Base-by-base conservation (phyloP, 1,140 invertebrate genomes). In the Homarus americanus region DNA sequence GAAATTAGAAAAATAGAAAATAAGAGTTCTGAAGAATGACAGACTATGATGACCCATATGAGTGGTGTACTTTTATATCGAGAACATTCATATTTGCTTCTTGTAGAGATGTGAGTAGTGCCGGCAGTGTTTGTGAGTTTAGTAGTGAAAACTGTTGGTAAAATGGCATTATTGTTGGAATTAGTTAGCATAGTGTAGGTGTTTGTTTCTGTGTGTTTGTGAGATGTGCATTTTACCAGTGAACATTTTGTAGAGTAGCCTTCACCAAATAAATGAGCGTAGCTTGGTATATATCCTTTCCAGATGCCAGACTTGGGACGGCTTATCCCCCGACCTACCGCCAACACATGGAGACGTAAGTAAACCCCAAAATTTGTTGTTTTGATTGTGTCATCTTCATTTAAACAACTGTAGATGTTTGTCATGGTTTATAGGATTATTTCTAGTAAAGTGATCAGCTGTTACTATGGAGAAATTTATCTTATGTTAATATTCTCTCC, bases 321-420 rank as follows among this genome's bases (percentile, higher is more conserved):
- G 91, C 91, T 1, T 93, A 92, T 32, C 93, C 93, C 28, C 93
- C 93, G 9, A 93, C 91, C 17, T 93, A 92, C 75, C 87, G 91
- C 4, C 87, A 92, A 44, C 93, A 93, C 78, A 91, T 92, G 84
- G 91, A 93, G 41, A 91, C 92, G 93, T 93, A 75, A 93, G 93
- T 93, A 63, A 5, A 63, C 20, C 12, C 58, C 58, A 63, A 15
- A 69, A 9, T 32, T 32, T 9, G 9, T 28, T 69, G 28, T 28
- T 7, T 69, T 69, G 32, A 28, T 32, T 32, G 5, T 49, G 44
- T 15, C 44, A 7, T 28, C n/a, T 28, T 32, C 10, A 32, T 32
- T 24, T 32, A 32, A 32, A 32, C 5, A 63, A 24, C 0, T 69
- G n/a, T 32, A 69, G 24, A 9, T 32, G 63, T 32, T 69, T 69